Percentiles rank a stretch among this genome's conserved stretches.
These are phyloP conservation scores for Anguilla anguilla DNA, from an alignment of 2,797 vertebrate genomes.

Conservation along the genomic window DNA sequence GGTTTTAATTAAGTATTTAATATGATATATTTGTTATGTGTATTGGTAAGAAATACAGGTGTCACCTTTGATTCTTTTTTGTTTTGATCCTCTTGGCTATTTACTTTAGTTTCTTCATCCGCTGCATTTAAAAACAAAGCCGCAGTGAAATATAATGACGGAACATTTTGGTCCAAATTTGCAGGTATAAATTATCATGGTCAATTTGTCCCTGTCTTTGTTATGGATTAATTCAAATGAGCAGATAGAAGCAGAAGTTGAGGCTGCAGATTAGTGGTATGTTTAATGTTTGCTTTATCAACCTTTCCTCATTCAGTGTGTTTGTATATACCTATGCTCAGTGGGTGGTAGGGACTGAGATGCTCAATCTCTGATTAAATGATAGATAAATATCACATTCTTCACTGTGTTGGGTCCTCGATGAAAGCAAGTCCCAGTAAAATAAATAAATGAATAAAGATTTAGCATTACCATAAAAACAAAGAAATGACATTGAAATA, in stretches of 20 bases:
- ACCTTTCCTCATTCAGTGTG: background rate
- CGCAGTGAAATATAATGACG: conserved; percentile 32
- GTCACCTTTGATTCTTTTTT: conserved; percentile 27
- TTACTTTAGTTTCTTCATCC: conserved; percentile 37
- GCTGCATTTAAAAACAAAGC: conserved; percentile 29
- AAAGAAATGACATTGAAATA: background rate
- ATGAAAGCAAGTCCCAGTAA: background rate
- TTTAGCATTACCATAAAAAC: background rate
- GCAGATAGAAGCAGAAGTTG: background rate
- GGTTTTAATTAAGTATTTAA: background rate
- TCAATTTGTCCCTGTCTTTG: conserved; percentile 58
- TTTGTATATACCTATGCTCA: background rate
- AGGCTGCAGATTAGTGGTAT: background rate
- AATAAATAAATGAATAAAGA: background rate
- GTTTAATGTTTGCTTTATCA: background rate
- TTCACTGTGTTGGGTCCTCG: background rate
- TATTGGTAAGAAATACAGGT: conserved; percentile 29
- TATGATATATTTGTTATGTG: conserved; percentile 13
- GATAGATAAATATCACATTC: background rate
- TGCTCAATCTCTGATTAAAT: background rate
- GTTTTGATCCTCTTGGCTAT: conserved; percentile 31
- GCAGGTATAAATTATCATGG: conserved; percentile 48
- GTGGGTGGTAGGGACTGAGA: background rate
- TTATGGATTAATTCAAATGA: conserved; percentile 55
- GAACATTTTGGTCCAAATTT: conserved; percentile 45